phyloP scores from a whole-genome alignment of 2,888 invertebrate species.

The Clitarchus hookeri region DNA sequence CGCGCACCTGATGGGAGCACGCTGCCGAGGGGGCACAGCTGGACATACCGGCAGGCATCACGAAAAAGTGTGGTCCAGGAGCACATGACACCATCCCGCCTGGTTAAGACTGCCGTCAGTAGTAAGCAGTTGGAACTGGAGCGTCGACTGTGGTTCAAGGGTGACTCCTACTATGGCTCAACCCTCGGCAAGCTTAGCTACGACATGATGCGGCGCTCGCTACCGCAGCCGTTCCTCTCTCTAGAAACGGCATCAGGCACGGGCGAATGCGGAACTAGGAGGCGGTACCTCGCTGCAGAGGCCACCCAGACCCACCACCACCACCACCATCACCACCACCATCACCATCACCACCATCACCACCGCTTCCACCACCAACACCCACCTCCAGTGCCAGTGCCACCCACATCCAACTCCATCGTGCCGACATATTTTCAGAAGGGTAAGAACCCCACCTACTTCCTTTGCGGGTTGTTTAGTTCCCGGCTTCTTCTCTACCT shows the following conservation, averaged over 20 bases:
- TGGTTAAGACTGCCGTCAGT: slow-evolving; percentile 68
- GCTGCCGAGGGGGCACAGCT: neutral
- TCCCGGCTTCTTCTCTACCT: slow-evolving; percentile 35
- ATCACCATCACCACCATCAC: slow-evolving; percentile 33
- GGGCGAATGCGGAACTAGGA: slow-evolving; percentile 56
- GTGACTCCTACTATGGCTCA: slow-evolving; percentile 46
- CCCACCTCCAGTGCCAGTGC: slow-evolving; percentile 51
- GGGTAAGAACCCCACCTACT: slow-evolving; percentile 58
- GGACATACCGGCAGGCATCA: neutral
- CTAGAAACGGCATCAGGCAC: slow-evolving; percentile 27
- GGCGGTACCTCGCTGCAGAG: slow-evolving; percentile 53
- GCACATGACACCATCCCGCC: slow-evolving; percentile 63
- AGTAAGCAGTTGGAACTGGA: slow-evolving; percentile 64
- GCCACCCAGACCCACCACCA: slow-evolving; percentile 56
- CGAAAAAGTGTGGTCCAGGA: neutral
- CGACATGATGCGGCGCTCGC: slow-evolving; percentile 37
- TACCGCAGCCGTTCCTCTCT: slow-evolving; percentile 34
- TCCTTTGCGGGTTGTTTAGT: slow-evolving; percentile 37
- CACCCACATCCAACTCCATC: slow-evolving; percentile 50
- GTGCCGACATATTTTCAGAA: slow-evolving; percentile 57
- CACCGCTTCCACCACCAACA: slow-evolving; percentile 48
- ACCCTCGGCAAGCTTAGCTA: slow-evolving; percentile 34
- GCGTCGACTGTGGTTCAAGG: slow-evolving; percentile 58
- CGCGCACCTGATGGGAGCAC: neutral
- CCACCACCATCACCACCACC: slow-evolving; percentile 37